Base-by-base conservation (phyloP, 2,888 invertebrate genomes). In the Ornithoptera alexandrae region DNA sequence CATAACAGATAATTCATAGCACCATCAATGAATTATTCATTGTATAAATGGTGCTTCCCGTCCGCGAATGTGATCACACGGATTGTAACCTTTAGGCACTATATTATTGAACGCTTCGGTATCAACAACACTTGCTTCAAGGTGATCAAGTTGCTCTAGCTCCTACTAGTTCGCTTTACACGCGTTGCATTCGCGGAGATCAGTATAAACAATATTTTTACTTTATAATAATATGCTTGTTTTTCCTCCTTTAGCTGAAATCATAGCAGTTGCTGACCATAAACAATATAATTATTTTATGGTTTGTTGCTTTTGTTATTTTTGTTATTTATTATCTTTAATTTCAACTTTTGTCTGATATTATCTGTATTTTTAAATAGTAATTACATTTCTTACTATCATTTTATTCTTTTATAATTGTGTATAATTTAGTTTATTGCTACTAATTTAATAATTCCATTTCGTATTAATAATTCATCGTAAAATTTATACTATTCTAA, bases 81-180 rank as follows among this genome's bases (percentile, higher is more conserved):
- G 17, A 17, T 22, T 15, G 58, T 65, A 62, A 65, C 62, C 69
- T 69, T 69, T 62, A 62, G 65, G 57, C 60, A 24, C 36, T 56
- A 57, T 46, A 60, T 50, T 60, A 65, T 65, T 15, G 53, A 65
- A 46, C 20, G 46, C 53, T 60, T 18, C 18, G 56, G 57, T 63
- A 68, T 36, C 63, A 56, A 68, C 50, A 70, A 70, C 62, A 58
- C 46, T 62, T 39, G 59, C 0, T 59, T 24, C 69, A 70, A 70
- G 69, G 69, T 70, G 66, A 70, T 70, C 69, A 7, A 24, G 66
- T 61, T 62, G 22, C 24, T 65, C 62, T 66, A 70, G 62, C 66
- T 60, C 39, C 50, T 8, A 18, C 30, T 39, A 10, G 39, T 39
- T 39, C 39, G 39, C 39, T 39, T 39, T 58, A 56, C 58, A 65